Evolutionary conservation across 2,113 vertebrate species (phyloP), one percentile per base, ranked within the genome.

Genomic region (Micronycteris hirsuta): DNA sequence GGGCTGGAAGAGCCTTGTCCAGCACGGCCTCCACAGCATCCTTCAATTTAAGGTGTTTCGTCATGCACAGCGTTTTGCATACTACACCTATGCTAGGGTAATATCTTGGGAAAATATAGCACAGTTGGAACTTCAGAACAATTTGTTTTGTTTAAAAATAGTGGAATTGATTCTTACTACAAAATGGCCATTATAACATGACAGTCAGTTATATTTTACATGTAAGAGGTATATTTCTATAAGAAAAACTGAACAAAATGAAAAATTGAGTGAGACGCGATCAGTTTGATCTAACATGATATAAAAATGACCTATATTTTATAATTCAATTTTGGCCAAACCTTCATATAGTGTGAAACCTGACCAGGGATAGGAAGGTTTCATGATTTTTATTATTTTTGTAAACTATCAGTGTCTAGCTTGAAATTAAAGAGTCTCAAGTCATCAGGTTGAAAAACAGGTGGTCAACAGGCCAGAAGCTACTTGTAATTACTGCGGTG

Each of bases 401-500:
- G 31, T 45, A 24, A 2, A 70, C 19, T 56, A 38, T 22, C 13
- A 49, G 4, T 95, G 97, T 96, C 49, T 36, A 74, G 9, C 7
- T 86, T 95, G 73, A 52, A 97, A 65, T 41, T 86, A 96, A 54
- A 77, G 22, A 19, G 0, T 74, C 98, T 98, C 96, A 97, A 97
- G 96, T 88, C 77, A 97, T 67, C 68, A 95, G 77, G 52, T 94
- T 96, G 92, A 96, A 98, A 98, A 97, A 36, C 96, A 96, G 45
- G 85, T 96, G 96, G 88, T 96, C 96, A 97, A 77, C 83, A 95
- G 93, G 81, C 91, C 84, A 98, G 90, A 94, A 98, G 77, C 87
- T 95, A 80, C 52, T 85, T 96, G 76, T 91, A 98, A 97, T 98
- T 97, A 96, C 14, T 92, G 74, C 81, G 95, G 96, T 97, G 90